A percentile compares a stretch with the other conserved stretches of the same genome.
Evolutionary conservation across 2,888 invertebrate genomes (phyloP).

Genomic region (Pristionchus entomophagus): DNA sequence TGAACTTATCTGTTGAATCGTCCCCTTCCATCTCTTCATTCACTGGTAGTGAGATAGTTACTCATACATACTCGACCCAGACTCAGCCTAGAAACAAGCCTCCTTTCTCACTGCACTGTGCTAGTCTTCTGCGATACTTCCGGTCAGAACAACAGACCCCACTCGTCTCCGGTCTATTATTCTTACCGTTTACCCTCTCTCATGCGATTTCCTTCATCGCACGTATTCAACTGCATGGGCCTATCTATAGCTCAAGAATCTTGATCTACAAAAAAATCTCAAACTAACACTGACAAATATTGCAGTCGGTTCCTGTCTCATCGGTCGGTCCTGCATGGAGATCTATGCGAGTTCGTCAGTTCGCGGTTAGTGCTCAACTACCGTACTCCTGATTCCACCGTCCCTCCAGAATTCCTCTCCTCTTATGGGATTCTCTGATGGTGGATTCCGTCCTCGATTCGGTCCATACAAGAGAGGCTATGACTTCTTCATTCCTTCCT

Average conservation of each 20-base stretch:
- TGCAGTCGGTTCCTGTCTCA: slow-evolving; percentile 20
- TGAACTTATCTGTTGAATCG: too few relatives aligned
- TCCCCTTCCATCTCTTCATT: too few relatives aligned
- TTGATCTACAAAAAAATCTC: too few relatives aligned
- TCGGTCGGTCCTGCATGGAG: slow-evolving; percentile 41
- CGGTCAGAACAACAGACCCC: background rate
- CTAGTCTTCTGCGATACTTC: background rate
- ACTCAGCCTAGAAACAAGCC: background rate
- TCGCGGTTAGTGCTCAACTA: background rate
- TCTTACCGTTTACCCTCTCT: background rate
- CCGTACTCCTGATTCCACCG: background rate
- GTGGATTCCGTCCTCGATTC: slow-evolving; percentile 40
- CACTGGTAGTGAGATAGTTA: too few relatives aligned
- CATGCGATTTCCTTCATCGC: background rate
- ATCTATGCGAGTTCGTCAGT: slow-evolving; percentile 37
- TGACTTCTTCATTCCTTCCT: background rate
- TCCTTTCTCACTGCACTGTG: too few relatives aligned
- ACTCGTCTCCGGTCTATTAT: background rate
- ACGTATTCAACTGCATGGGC: too few relatives aligned
- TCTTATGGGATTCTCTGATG: slow-evolving; percentile 30
- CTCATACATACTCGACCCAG: too few relatives aligned
- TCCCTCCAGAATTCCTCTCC: slow-evolving; percentile 31
- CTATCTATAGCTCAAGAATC: too few relatives aligned
- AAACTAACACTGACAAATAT: too few relatives aligned
- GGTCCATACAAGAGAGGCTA: slow-evolving; percentile 29